Evolutionary conservation across 2,888 invertebrate genomes (phyloP).

Genomic region (Meta bourneti): DNA sequence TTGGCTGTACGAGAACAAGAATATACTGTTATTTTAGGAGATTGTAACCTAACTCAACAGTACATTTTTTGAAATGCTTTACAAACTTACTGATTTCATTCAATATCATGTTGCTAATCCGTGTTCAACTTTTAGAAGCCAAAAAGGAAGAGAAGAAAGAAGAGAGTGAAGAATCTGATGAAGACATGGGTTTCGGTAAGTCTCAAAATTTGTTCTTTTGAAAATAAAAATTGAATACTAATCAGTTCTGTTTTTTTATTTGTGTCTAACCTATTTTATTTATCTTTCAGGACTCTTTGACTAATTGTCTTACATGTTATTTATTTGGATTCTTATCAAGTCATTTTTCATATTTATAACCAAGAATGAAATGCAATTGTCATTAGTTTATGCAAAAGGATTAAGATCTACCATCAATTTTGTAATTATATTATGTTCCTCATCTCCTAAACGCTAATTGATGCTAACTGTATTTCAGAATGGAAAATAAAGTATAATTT

Average conservation of each 20-base stretch:
- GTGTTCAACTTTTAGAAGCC: constrained; percentile 37
- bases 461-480: no score
- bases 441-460: no score
- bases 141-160: constrained; percentile 76
- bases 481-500: no score
- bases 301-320: not conserved
- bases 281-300: not conserved
- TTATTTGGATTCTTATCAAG: not conserved
- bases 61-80: no score
- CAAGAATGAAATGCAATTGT: no score
- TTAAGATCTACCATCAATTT: no score
- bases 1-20: no score
- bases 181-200: constrained; percentile 76
- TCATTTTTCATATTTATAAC: not conserved
- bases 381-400: no score
- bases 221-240: not conserved
- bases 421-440: no score
- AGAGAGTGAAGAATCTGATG: constrained; percentile 74
- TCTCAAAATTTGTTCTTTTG: not conserved
- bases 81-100: not conserved
- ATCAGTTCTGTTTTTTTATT: not conserved
- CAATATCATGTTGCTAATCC: not conserved
- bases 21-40: no score
- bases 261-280: not conserved
- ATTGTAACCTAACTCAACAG: no score